These are phyloP conservation scores for Sisyra terminalis DNA, from an alignment of 2,888 invertebrate species.

Conservation along the genomic window DNA sequence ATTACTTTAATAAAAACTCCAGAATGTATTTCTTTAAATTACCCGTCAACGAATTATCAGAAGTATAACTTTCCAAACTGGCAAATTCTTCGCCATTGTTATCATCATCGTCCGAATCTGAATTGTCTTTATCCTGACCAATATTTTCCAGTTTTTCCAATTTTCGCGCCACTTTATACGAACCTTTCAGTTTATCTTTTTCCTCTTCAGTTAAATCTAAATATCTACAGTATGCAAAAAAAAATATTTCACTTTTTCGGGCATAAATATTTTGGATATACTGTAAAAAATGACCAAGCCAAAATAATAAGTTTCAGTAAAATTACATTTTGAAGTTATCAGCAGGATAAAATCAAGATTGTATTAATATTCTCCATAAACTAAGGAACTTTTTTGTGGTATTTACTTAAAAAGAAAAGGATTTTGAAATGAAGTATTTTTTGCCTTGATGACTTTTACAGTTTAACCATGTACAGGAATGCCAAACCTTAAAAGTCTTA, in stretches of 20 bases:
- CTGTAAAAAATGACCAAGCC: no score
- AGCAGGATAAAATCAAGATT: no score
- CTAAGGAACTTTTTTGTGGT: no score
- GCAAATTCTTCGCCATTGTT: conserved; percentile 62
- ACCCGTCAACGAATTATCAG: conserved; percentile 46
- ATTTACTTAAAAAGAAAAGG: no score
- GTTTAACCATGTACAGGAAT: no score
- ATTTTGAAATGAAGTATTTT: no score
- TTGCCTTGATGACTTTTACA: no score
- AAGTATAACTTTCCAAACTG: conserved; percentile 64
- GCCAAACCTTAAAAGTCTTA: conserved; percentile 53
- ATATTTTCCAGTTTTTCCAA: conserved; percentile 75
- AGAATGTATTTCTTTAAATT: conserved; percentile 7
- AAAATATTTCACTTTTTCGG: conserved; percentile 7
- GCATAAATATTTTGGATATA: background rate
- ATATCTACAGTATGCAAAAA: conserved; percentile 43
- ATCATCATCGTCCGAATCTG: conserved; percentile 58
- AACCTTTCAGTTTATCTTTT: conserved; percentile 78
- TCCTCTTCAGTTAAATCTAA: conserved; percentile 84
- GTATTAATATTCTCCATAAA: no score
- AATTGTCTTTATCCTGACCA: conserved; percentile 55
- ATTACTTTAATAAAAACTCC: background rate
- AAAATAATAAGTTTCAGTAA: no score
- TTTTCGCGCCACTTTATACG: conserved; percentile 83
- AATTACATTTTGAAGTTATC: no score